phyloP scores from a whole-genome alignment of 2,888 invertebrate genomes.

The Aquatica leii region DNA sequence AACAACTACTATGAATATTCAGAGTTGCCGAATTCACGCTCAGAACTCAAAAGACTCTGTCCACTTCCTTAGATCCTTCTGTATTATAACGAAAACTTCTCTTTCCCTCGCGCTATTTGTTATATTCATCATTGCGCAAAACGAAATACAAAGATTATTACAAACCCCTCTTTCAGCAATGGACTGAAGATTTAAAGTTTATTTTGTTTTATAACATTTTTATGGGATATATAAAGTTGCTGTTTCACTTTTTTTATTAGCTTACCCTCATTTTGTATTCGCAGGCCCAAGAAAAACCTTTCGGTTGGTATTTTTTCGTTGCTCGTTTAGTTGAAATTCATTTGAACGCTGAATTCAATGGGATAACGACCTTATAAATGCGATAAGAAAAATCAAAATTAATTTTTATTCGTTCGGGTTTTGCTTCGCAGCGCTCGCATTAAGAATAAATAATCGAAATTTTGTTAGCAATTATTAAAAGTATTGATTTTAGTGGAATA shows the following conservation, averaged over 20 bases:
- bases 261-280: slow-evolving; percentile 31
- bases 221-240: slow-evolving; percentile 34
- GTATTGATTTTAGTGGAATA: background rate
- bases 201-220: slow-evolving; percentile 38
- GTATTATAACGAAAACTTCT: slow-evolving; percentile 27
- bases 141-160: slow-evolving; percentile 31
- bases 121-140: slow-evolving; percentile 25
- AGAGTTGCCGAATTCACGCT: slow-evolving; percentile 28
- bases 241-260: slow-evolving; percentile 37
- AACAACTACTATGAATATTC: slow-evolving; percentile 35
- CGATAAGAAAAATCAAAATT: slow-evolving; percentile 20
- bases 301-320: slow-evolving; percentile 15
- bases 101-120: slow-evolving; percentile 12
- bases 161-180: slow-evolving; percentile 32
- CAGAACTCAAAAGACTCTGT: slow-evolving; percentile 33
- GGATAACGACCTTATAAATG: slow-evolving; percentile 24
- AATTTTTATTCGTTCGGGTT: slow-evolving; percentile 10
- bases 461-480: slow-evolving; percentile 12
- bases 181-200: slow-evolving; percentile 38
- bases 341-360: slow-evolving; percentile 27
- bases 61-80: slow-evolving; percentile 35
- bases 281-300: slow-evolving; percentile 13
- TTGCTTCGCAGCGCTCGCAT: slow-evolving; percentile 1
- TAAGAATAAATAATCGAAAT: slow-evolving; percentile 2
- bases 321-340: slow-evolving; percentile 32